These are phyloP conservation scores for Hydrolagus colliei DNA, from an alignment of 2,797 vertebrate species.

Conservation along the genomic window DNA sequence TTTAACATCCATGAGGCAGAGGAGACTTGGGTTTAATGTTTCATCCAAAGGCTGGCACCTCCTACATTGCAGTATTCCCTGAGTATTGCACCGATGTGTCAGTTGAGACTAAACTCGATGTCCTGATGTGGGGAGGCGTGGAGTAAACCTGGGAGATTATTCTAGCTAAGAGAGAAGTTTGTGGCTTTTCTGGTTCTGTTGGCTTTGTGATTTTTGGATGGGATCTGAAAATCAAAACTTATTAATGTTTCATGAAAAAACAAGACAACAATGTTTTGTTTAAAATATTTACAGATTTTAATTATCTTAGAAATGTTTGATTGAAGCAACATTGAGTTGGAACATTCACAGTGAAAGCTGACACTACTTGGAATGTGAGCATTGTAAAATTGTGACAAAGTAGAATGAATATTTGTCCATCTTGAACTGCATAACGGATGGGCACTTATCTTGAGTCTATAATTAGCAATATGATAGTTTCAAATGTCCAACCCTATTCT, in stretches of 20 bases:
- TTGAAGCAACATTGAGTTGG: neutral
- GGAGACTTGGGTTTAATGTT: too few species aligned
- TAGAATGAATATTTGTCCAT: neutral
- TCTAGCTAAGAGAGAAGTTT: neutral
- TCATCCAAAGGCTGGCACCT: too few species aligned
- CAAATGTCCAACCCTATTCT: neutral
- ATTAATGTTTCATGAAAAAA: neutral
- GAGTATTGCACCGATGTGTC: too few species aligned
- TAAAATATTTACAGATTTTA: neutral
- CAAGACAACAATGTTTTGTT: neutral
- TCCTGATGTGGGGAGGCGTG: conserved; percentile 39
- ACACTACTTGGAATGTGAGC: neutral
- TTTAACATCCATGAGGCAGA: too few species aligned
- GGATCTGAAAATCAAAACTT: neutral
- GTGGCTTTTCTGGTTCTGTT: too few species aligned
- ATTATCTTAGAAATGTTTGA: neutral
- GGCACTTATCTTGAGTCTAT: neutral
- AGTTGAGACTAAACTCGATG: too few species aligned
- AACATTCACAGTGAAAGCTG: neutral
- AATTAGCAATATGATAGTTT: neutral
- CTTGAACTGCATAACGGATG: neutral
- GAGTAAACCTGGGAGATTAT: conserved; percentile 39
- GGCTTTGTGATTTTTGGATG: neutral
- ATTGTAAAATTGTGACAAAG: too few species aligned
- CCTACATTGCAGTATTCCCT: too few species aligned